Conservation (phyloP, 2,113 vertebrate species). For the Notechis scutatus region DNA sequence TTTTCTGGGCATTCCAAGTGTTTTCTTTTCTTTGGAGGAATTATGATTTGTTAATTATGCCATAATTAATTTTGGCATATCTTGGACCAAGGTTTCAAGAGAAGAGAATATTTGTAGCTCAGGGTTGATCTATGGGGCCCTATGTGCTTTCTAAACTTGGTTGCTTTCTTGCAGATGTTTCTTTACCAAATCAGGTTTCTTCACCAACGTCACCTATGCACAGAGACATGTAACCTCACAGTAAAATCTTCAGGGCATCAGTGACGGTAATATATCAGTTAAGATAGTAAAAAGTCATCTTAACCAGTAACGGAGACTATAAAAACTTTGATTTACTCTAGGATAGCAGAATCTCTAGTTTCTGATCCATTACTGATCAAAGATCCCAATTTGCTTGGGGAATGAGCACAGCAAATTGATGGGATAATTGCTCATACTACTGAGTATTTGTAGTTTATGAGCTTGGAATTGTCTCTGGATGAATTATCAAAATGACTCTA, state of each 20-base stretch:
- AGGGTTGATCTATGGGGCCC: neutral
- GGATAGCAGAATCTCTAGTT: neutral
- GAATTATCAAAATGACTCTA: neutral
- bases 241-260: neutral
- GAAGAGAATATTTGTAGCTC: neutral
- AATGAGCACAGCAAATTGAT: neutral
- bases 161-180: neutral
- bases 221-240: neutral
- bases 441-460: neutral
- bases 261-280: neutral
- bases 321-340: neutral
- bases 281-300: neutral
- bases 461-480: neutral
- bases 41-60: neutral
- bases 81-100: neutral
- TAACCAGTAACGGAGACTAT: neutral
- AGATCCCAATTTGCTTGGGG: neutral
- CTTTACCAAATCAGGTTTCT: neutral
- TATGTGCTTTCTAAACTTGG: neutral
- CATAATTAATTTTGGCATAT: neutral
- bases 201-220: neutral
- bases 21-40: neutral
- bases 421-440: neutral
- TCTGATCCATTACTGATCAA: neutral
- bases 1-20: neutral